Conservation (phyloP, 2,797 vertebrate genomes). For the Alfaro cultratus region DNA sequence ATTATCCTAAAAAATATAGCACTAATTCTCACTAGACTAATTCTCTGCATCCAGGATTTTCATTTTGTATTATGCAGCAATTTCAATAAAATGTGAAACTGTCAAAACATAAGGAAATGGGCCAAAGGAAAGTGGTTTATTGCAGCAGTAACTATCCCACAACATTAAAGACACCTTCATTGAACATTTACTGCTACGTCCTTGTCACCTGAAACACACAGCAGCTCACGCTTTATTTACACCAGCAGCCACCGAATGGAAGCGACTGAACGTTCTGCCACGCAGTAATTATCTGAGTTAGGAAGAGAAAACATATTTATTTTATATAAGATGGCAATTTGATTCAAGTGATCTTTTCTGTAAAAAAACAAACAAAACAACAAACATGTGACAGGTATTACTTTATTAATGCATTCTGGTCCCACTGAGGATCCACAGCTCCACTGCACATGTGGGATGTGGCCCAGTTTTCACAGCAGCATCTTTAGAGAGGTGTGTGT, state of each 20-base stretch:
- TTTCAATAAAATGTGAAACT: neutral
- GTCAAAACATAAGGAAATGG: neutral
- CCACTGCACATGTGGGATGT: conserved; percentile 47
- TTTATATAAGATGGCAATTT: neutral
- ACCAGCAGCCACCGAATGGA: neutral
- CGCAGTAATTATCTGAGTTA: conserved; percentile 47
- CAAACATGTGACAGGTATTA: conserved; percentile 43
- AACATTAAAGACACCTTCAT: neutral
- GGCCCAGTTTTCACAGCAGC: conserved; percentile 59
- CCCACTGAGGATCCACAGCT: conserved; percentile 33
- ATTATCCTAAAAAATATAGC: too few species aligned
- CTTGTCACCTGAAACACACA: neutral
- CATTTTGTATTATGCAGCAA: neutral
- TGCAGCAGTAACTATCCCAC: neutral
- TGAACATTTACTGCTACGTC: neutral
- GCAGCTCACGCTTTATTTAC: neutral
- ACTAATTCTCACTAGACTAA: neutral
- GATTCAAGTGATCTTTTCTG: neutral
- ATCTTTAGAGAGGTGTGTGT: conserved; percentile 36
- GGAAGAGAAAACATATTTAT: neutral
- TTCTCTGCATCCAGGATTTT: neutral
- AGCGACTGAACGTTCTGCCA: conserved; percentile 18
- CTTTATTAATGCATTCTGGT: conserved; percentile 53
- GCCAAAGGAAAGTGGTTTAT: neutral
- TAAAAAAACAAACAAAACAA: neutral